Conservation (phyloP, 2,888 invertebrate genomes). For the Tipula vernalis region DNA sequence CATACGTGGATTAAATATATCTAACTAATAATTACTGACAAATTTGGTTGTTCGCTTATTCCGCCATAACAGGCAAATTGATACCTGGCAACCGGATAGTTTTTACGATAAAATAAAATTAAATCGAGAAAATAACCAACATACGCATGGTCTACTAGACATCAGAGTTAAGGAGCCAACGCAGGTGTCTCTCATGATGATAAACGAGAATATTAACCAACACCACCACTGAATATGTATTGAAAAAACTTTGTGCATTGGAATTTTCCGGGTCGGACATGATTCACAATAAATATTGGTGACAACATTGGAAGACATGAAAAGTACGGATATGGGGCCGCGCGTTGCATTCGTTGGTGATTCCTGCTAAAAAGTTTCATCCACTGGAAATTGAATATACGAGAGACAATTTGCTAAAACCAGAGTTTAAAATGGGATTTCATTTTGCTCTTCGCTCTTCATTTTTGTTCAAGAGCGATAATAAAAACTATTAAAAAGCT, state of each 20-base stretch:
- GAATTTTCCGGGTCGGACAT: constrained; percentile 83
- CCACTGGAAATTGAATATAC: constrained; percentile 86
- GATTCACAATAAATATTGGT: constrained; percentile 67
- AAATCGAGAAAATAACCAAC: constrained; percentile 75
- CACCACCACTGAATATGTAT: too few species aligned
- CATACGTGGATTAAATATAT: too few species aligned
- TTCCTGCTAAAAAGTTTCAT: constrained; percentile 73
- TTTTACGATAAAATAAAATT: constrained; percentile 84
- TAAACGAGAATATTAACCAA: constrained; percentile 81
- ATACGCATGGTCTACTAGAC: constrained; percentile 93
- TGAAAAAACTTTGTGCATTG: constrained; percentile 67
- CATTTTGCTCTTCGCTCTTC: too few species aligned
- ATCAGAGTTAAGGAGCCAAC: constrained; percentile 98
- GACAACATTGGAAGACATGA: constrained; percentile 62
- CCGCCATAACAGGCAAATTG: too few species aligned
- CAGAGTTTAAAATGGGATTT: too few species aligned
- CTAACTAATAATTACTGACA: too few species aligned
- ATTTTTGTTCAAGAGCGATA: too few species aligned
- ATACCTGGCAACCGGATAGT: constrained; percentile 88
- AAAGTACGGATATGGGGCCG: constrained; percentile 57
- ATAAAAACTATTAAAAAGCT: too few species aligned
- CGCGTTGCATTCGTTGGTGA: constrained; percentile 91
- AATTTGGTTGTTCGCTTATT: too few species aligned
- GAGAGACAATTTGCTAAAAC: constrained; percentile 43
- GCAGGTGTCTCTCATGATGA: constrained; percentile 81